Evolutionary conservation across 2,888 invertebrate species (phyloP).

Genomic region (Tolmerus cingulatus): DNA sequence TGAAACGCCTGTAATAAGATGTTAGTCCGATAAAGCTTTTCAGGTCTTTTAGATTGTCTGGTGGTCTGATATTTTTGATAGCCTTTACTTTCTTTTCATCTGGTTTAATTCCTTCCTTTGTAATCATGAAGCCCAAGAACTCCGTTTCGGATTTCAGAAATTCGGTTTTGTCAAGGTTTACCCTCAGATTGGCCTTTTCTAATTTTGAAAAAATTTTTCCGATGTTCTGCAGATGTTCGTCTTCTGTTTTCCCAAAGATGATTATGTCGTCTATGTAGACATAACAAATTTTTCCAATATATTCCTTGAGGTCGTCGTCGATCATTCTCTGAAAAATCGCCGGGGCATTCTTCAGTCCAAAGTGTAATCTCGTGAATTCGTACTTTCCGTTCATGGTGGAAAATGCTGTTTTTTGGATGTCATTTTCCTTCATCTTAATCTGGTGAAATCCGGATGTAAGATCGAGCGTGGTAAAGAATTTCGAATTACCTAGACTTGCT

Average conservation of each 20-base stretch:
- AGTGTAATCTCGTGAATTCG: not conserved
- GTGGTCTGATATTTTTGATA: not conserved
- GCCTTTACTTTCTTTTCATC: not conserved
- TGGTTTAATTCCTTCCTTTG: not conserved
- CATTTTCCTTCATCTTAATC: not conserved
- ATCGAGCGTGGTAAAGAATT: not conserved
- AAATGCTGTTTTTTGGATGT: no score
- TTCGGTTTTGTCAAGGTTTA: not conserved
- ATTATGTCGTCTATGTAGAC: not conserved
- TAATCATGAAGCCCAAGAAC: not conserved
- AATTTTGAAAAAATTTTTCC: no score
- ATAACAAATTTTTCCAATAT: not conserved
- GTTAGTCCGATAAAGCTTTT: not conserved
- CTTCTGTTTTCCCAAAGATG: no score
- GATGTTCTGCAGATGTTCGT: no score
- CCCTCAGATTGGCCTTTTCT: not conserved
- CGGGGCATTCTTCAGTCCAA: not conserved
- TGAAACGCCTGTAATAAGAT: not conserved
- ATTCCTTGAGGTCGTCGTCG: not conserved
- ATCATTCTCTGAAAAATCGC: not conserved
- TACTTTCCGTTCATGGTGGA: not conserved
- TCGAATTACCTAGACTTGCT: not conserved
- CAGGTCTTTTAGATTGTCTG: not conserved
- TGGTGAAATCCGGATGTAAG: constrained; percentile 30
- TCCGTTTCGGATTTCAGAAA: not conserved